Base-by-base conservation (phyloP, 2,113 vertebrate species). In the Dryoscopus gambensis region DNA sequence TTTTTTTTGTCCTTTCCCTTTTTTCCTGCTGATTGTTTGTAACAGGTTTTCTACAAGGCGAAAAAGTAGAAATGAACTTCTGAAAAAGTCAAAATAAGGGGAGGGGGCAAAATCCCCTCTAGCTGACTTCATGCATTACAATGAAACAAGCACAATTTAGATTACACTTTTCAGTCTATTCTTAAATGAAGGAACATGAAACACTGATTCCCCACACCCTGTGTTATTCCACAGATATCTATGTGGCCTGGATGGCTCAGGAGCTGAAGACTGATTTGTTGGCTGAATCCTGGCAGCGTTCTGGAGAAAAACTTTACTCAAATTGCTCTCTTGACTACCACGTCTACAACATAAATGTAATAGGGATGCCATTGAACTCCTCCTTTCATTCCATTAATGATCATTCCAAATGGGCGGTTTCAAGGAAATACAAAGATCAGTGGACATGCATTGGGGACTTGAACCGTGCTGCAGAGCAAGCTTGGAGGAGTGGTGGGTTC, bases 351-450 rank as follows among this genome's bases (percentile, higher is more conserved):
- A 96, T 99, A 92, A 97, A 97, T 22, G 49, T 70, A 57, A 97
- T 99, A 91, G 78, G 78, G 42, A 90, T 97, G 14, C 97, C 98
- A 8, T 28, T 80, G 49, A 94, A 97, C 4, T 89, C 90, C 65
- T 90, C 85, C 56, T 99, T 99, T 84, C 71, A 67, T 47, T 99
- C 99, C n/a, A 49, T 94, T 82, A 62, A 98, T 1, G 99, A 99
- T 95, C 99, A 99, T 94, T 98, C 99, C 53, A 99, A 99, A 97
- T 99, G 99, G 99, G 98, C 99, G 39, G 97, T 99, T 94, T 99
- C 99, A 7, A 68, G 3, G 67, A 39, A 52, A 5, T 68, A 59
- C 10, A 50, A 97, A 96, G 97, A 98, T 88, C 97, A 77, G 76
- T 98, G 99, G 98, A 98, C 97, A 20, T 99, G 99, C 73, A 96